These are phyloP conservation scores for Polylopha cassiicola DNA, from an alignment of 2,888 invertebrate genomes.

Conservation along the genomic window DNA sequence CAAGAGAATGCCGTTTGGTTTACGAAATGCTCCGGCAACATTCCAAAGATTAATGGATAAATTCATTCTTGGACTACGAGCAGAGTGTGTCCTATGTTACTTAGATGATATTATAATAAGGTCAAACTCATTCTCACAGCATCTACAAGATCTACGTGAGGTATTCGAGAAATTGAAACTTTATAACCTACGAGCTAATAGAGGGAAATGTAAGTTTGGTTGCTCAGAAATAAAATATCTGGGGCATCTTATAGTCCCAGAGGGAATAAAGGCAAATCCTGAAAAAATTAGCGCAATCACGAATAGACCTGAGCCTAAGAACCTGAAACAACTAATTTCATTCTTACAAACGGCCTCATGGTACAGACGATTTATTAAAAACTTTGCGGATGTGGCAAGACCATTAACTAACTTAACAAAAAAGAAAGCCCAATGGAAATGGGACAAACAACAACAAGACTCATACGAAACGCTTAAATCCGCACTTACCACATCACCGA, in stretches of 20 bases:
- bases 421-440: slow-evolving; percentile 9
- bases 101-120: slow-evolving; percentile 33
- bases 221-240: slow-evolving; percentile 23
- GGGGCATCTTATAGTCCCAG: slow-evolving; percentile 24
- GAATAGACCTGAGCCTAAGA: slow-evolving; percentile 24
- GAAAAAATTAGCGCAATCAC: slow-evolving; percentile 26
- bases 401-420: slow-evolving; percentile 27
- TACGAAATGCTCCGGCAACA: slow-evolving; percentile 37
- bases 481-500: slow-evolving; percentile 9
- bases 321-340: slow-evolving; percentile 29
- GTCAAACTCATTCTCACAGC: slow-evolving; percentile 26
- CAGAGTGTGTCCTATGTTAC: slow-evolving; percentile 31
- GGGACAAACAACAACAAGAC: slow-evolving; percentile 1
- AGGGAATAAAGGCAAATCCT: slow-evolving; percentile 26
- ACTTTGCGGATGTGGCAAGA: slow-evolving; percentile 27
- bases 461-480: not conserved
- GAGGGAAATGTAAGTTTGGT: slow-evolving; percentile 26
- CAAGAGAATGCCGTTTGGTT: slow-evolving; percentile 39
- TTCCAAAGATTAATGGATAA: slow-evolving; percentile 38
- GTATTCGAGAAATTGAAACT: slow-evolving; percentile 23
- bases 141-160: slow-evolving; percentile 26
- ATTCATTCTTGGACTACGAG: no score
- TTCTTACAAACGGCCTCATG: slow-evolving; percentile 36
- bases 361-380: slow-evolving; percentile 32
- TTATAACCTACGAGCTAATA: slow-evolving; percentile 26